These are phyloP conservation scores for Paramormyrops hopkinsi DNA, from an alignment of 2,797 vertebrate species.

Conservation along the genomic window DNA sequence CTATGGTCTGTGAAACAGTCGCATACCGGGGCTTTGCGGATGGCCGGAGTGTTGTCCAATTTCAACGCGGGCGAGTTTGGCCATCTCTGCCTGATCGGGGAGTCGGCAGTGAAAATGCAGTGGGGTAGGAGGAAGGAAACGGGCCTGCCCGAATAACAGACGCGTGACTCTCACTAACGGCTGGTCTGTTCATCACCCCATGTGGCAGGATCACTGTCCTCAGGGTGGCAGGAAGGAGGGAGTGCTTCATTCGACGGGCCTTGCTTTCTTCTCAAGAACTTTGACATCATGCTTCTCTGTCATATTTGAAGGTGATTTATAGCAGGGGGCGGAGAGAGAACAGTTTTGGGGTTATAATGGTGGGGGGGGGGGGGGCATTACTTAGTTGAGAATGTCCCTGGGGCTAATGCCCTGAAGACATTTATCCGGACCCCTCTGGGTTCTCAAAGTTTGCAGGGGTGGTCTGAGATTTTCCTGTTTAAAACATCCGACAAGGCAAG, in stretches of 20 bases:
- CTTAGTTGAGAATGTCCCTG: neutral
- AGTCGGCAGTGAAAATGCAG: neutral
- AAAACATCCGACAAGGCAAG: neutral
- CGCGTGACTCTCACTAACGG: neutral
- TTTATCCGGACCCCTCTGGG: neutral
- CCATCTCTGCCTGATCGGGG: neutral
- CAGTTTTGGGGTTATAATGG: neutral
- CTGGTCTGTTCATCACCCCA: neutral
- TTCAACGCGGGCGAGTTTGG: neutral
- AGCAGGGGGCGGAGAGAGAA: neutral
- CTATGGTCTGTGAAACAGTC: neutral
- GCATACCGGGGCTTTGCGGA: neutral
- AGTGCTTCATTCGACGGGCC: neutral
- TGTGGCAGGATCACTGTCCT: neutral
- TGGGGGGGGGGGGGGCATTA: neutral
- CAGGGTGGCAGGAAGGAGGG: conserved; percentile 28
- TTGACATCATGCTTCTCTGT: neutral
- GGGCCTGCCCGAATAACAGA: neutral
- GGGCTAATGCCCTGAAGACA: neutral
- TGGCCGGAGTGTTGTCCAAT: neutral
- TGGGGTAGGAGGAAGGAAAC: neutral
- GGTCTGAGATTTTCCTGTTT: neutral
- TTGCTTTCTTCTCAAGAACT: neutral
- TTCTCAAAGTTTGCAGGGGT: neutral
- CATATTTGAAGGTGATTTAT: neutral